Conservation (phyloP, 2,113 vertebrate species). For the Tachysurus fulvidraco region DNA sequence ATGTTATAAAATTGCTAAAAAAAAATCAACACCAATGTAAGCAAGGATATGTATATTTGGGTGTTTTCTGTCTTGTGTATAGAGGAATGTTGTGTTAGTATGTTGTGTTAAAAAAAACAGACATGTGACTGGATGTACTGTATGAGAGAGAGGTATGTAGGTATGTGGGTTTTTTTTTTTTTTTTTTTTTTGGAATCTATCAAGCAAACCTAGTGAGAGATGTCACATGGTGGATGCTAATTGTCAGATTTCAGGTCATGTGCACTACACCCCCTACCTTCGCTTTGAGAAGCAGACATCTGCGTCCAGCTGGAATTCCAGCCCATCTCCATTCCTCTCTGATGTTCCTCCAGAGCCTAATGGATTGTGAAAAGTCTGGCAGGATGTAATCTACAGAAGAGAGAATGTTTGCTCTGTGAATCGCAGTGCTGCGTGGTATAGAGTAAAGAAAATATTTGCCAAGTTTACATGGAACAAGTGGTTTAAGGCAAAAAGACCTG, state of each 20-base stretch:
- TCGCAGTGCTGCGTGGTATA: background rate
- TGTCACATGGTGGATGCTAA: slow-evolving; percentile 88
- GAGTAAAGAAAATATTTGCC: background rate
- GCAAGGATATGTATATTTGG: background rate
- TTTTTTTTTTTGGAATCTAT: slow-evolving; percentile 43
- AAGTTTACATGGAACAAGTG: slow-evolving; percentile 2
- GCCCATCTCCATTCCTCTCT: slow-evolving; percentile 82
- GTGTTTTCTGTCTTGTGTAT: background rate
- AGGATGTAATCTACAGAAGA: slow-evolving; percentile 86
- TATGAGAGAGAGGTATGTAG: background rate
- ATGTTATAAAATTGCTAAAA: background rate
- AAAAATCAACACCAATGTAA: background rate
- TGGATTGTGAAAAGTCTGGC: slow-evolving; percentile 87
- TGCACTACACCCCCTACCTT: slow-evolving; percentile 69
- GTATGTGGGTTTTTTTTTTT: background rate
- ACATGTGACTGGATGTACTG: background rate
- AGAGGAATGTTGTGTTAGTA: background rate
- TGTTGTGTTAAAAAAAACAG: background rate
- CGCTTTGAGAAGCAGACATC: slow-evolving; percentile 85
- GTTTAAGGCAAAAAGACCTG: background rate
- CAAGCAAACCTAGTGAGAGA: slow-evolving; percentile 63
- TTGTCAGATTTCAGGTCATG: slow-evolving; percentile 86
- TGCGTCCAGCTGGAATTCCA: slow-evolving; percentile 87
- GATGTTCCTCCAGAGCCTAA: slow-evolving; percentile 92
- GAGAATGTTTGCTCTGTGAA: slow-evolving; percentile 61